Conservation (phyloP, 2,113 vertebrate species). For the Aplodontia rufa region DNA sequence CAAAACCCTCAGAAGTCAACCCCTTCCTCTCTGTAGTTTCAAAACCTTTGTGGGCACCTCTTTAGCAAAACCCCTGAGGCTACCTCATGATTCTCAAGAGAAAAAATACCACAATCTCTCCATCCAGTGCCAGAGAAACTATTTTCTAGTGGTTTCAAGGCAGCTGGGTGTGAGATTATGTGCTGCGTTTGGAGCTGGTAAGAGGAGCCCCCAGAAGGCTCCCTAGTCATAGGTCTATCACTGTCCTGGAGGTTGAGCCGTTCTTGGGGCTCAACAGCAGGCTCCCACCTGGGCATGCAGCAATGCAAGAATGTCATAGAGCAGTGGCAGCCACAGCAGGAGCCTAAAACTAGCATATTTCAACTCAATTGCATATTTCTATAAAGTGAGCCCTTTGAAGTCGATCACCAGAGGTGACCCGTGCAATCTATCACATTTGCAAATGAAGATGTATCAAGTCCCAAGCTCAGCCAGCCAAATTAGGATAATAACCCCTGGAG, state of each 20-base stretch:
- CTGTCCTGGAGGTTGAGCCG: neutral
- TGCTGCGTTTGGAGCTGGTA: neutral
- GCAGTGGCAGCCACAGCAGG: neutral
- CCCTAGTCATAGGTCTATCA: neutral
- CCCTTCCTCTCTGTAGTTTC: neutral
- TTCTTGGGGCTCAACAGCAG: neutral
- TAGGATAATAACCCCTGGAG: neutral
- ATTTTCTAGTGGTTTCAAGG: neutral
- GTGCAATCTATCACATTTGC: neutral
- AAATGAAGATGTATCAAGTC: neutral
- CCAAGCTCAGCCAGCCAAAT: neutral
- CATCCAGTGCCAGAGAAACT: neutral
- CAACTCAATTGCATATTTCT: neutral
- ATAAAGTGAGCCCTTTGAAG: neutral
- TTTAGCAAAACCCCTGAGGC: neutral
- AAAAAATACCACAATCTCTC: conserved; percentile 4
- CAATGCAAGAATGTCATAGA: accelerated
- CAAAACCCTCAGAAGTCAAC: neutral
- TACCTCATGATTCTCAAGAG: neutral
- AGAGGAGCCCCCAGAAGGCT: neutral
- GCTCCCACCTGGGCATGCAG: accelerated
- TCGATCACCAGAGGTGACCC: neutral
- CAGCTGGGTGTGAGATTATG: neutral
- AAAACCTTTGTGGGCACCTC: neutral
- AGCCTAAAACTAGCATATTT: neutral